Base-by-base conservation (phyloP, 1,140 invertebrate species). In the Achatina immaculata region DNA sequence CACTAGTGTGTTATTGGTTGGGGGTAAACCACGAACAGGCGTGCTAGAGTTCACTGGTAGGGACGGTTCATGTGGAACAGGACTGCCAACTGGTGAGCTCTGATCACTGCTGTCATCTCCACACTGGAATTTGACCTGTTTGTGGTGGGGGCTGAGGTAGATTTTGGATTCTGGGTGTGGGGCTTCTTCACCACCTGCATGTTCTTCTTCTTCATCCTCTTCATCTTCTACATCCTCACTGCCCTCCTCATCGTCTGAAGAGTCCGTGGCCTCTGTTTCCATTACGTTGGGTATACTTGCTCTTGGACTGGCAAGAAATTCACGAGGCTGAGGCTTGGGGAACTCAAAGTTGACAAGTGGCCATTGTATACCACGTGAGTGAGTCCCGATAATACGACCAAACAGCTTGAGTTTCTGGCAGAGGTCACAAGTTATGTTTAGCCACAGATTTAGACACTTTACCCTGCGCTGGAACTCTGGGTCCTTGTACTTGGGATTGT, bases 391-490 rank as follows among this genome's bases (percentile, higher is more conserved):
- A 62, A 96, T 93, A 90, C 94, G 94, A 0, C 95, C 95, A 77
- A 97, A 88, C 81, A 96, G 94, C 83, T 95, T 92, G 65, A 97
- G 90, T 88, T 96, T 96, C 36, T 96, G 92, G 83, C 95, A 94
- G 89, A 96, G 94, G 87, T 96, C 95, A 88, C 94, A 94, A 0
- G 95, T 96, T 90, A 96, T 95, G 89, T 97, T 98, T 87, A 95
- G 96, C 96, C 96, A 98, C 6, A 97, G 91, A 88, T 95, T 96
- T 92, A 98, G 94, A 9, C 95, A 94, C 88, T 94, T 95, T 9
- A 95, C 93, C 85, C 94, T 92, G 0, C 92, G 93, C 21, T 93
- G 93, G 89, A 96, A 96, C 78, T 94, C 92, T 34, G 92, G 86
- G 82, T 93, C 94, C 81, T 92, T 93, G 86, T 95, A 96, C 9